These are phyloP conservation scores for Chunga burmeisteri DNA, from an alignment of 2,113 vertebrate genomes.

Conservation along the genomic window DNA sequence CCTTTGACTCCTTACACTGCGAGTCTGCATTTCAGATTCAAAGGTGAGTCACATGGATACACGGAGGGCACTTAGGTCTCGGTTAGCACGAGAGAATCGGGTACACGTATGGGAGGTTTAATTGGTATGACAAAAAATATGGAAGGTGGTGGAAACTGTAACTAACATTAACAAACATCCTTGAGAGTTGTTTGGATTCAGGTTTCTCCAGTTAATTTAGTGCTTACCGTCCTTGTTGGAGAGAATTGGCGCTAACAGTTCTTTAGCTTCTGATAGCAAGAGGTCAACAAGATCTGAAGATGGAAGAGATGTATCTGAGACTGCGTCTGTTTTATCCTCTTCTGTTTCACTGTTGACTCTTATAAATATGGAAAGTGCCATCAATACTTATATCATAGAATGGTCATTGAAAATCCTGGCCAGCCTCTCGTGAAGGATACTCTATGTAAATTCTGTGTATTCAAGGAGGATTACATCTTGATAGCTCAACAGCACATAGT, in stretches of 20 bases:
- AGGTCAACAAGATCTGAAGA: slow-evolving; percentile 62
- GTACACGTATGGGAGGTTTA: background rate
- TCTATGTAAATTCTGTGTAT: background rate
- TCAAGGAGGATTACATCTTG: background rate
- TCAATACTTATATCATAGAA: slow-evolving; percentile 14
- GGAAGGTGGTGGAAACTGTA: background rate
- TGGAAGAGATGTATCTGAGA: slow-evolving; percentile 56
- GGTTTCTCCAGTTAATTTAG: background rate
- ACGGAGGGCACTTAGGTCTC: background rate
- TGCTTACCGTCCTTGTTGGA: slow-evolving; percentile 49
- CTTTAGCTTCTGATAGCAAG: slow-evolving; percentile 67
- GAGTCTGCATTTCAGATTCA: background rate
- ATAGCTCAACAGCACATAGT: background rate
- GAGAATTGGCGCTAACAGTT: slow-evolving; percentile 41
- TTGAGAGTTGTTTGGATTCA: background rate
- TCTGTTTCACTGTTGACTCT: slow-evolving; percentile 39
- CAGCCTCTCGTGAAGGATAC: background rate
- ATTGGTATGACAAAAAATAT: background rate
- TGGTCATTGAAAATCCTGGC: background rate
- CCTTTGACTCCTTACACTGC: background rate
- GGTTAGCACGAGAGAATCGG: background rate
- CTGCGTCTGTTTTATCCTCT: slow-evolving; percentile 20
- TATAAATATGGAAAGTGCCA: slow-evolving; percentile 6
- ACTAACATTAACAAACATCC: background rate
- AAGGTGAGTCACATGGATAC: background rate